Percentiles rank a stretch among this genome's conserved stretches.
phyloP scores from a whole-genome alignment of 2,113 vertebrate species.

The Clupea harengus region DNA sequence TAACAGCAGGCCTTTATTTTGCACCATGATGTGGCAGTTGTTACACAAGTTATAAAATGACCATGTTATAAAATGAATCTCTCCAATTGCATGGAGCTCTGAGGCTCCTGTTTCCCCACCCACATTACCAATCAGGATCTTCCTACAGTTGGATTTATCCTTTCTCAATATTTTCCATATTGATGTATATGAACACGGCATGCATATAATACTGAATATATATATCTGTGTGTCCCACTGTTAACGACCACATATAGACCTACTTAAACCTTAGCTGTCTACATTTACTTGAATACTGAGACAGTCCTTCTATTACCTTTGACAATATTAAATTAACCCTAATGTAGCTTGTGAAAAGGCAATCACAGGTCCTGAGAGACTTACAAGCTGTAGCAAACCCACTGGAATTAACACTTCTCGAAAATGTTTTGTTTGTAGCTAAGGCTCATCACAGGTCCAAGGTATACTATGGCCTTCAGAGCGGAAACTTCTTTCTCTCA shows the following conservation, averaged over 20 bases:
- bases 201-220: too few relatives aligned
- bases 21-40: conserved; percentile 59
- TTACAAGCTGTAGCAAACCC: not conserved
- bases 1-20: not conserved
- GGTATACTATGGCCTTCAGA: not conserved
- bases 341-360: not conserved
- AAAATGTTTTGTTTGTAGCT: not conserved
- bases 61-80: conserved; percentile 42
- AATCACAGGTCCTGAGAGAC: not conserved
- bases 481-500: not conserved
- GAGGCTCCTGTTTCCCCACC: conserved; percentile 27
- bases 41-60: conserved; percentile 61
- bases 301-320: not conserved
- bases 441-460: not conserved
- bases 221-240: too few relatives aligned
- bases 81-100: conserved; percentile 25
- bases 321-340: not conserved
- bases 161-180: not conserved
- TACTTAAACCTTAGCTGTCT: too few relatives aligned
- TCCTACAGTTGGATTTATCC: not conserved
- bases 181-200: too few relatives aligned
- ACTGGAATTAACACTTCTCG: not conserved
- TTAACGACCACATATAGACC: too few relatives aligned
- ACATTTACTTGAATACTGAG: too few relatives aligned
- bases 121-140: not conserved